phyloP scores from a whole-genome alignment of 1,140 invertebrate species.

The Dysdera silvatica region DNA sequence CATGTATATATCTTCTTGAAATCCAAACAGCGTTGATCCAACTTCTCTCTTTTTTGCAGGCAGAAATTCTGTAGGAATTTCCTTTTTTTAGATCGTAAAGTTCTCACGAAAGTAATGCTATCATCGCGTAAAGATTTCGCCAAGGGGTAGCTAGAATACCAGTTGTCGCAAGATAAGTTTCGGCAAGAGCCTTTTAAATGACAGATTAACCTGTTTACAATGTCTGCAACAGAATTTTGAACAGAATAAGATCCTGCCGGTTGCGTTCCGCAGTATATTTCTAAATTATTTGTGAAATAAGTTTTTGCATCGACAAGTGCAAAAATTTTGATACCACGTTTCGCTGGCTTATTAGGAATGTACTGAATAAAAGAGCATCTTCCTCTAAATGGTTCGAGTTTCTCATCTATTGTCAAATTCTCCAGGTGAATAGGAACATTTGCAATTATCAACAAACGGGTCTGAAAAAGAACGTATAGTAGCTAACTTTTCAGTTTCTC shows the following conservation, averaged over 20 bases:
- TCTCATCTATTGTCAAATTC: slow-evolving; percentile 34
- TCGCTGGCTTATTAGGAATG: slow-evolving; percentile 30
- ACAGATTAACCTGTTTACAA: slow-evolving; percentile 12
- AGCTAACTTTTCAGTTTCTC: too few species aligned
- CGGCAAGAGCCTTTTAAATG: slow-evolving; percentile 3
- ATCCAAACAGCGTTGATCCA: slow-evolving; percentile 25
- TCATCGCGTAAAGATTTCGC: slow-evolving; percentile 11
- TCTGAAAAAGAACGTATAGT: too few species aligned
- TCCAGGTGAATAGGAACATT: too few species aligned
- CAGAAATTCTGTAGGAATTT: slow-evolving; percentile 12
- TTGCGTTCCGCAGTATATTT: slow-evolving; percentile 29
- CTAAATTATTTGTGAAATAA: slow-evolving; percentile 26
- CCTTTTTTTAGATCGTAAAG: slow-evolving; percentile 24
- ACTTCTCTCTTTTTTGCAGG: background rate
- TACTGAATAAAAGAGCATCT: too few species aligned
- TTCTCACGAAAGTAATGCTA: too few species aligned
- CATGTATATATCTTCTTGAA: slow-evolving; percentile 24
- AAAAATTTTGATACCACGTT: slow-evolving; percentile 35
- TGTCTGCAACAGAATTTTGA: background rate
- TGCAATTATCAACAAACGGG: too few species aligned
- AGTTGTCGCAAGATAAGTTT: slow-evolving; percentile 26
- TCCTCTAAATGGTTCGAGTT: slow-evolving; percentile 29
- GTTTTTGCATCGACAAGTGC: slow-evolving; percentile 26
- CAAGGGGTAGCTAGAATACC: slow-evolving; percentile 17
- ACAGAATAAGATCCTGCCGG: slow-evolving; percentile 17